Conservation (phyloP, 2,797 vertebrate species). For the Sphenopsis melanotis region DNA sequence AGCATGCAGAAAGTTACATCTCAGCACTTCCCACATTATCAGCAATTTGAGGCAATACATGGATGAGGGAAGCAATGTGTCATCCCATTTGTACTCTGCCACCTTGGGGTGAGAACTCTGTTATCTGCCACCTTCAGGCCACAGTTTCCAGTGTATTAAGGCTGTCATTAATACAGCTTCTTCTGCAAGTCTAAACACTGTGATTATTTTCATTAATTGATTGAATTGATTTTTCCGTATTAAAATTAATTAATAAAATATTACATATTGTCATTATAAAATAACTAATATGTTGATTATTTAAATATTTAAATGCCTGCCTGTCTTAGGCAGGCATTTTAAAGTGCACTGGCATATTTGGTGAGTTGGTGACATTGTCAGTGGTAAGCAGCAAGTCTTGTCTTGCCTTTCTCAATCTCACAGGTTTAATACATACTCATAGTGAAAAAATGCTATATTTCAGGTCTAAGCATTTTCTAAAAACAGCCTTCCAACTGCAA, state of each 20-base stretch:
- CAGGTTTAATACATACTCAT: neutral
- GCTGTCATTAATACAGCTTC: neutral
- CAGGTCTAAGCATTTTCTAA: neutral
- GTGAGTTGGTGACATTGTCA: accelerated
- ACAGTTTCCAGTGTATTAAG: accelerated
- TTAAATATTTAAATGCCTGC: neutral
- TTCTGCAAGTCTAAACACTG: neutral
- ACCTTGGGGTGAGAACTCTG: neutral
- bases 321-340: neutral
- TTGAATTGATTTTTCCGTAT: neutral
- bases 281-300: neutral
- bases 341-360: neutral
- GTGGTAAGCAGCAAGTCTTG: neutral
- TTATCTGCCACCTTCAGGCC: neutral
- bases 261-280: neutral
- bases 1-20: neutral
- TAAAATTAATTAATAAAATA: neutral
- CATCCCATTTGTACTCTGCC: neutral
- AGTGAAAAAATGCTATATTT: neutral
- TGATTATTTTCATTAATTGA: neutral
- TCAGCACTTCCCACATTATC: neutral
- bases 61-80: neutral
- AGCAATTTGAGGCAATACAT: neutral
- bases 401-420: neutral
- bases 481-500: neutral